Evolutionary conservation across 1,140 invertebrate species (phyloP), one percentile per base, ranked within the genome.

Genomic region (Belonocnema kinseyi): DNA sequence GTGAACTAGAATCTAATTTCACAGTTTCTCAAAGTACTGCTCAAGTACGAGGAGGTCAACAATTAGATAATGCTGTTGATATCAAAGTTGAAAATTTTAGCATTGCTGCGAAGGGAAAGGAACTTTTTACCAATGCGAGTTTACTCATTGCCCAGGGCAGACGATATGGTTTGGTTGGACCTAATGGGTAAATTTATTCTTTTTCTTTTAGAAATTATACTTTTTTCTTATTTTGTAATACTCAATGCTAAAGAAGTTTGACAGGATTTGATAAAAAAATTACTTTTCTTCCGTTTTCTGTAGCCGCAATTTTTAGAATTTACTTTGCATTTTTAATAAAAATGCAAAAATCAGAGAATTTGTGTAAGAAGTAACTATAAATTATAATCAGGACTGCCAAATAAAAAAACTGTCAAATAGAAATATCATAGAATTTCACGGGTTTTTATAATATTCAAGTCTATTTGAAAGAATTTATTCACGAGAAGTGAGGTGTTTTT

Each of bases 81-180:
- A 99, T 99, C 40, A 99, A 99, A 93, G 96, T 99, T 26, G 99
- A 99, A 88, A 99, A 98, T 90, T 99, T 99, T 88, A 98, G 97
- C 75, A 99, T 99, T 80, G 95, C 97, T 26, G 99, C 99, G 0
- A 97, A 98, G 90, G 99, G 99, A 52, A 99, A 99, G 86, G 97
- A 99, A 89, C 92, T 99, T 19, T 99, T 99, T 90, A 96, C 98
- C 13, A 99, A 99, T 92, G 99, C 99, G 1, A 97, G 95, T 91
- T 91, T 99, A 7, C 92, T 98, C 26, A 99, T 99, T 82, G 97
- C 98, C 5, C 94, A 97, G 86, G 97, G 98, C 0, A 94, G 98
- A 77, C 94, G 98, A 86, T 99, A 99, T 91, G 99, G 99, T 87
- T 92, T 99, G 7, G 98, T 99, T 33, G 99, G 99, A 54, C 99